Evolutionary conservation across 1,140 invertebrate genomes (phyloP).

Genomic region (Dendrolimus punctatus): DNA sequence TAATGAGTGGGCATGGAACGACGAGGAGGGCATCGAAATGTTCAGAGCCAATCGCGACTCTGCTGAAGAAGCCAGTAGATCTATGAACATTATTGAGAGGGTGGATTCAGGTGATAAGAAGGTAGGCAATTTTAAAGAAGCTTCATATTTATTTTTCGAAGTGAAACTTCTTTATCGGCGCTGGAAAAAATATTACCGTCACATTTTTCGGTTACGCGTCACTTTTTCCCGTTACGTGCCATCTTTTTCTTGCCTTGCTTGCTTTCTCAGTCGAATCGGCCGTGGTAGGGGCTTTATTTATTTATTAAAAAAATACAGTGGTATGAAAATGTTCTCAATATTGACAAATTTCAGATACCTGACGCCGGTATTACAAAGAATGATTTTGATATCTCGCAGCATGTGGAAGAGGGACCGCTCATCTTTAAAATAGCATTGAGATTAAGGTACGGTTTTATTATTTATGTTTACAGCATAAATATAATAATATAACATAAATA

Average conservation of each 20-base stretch:
- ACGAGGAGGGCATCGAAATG: constrained; percentile 29
- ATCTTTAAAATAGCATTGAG: constrained; percentile 49
- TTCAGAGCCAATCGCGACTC: constrained; percentile 23
- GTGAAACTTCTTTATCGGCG: too few relatives aligned
- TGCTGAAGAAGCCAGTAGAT: constrained; percentile 39
- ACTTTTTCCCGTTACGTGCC: too few relatives aligned
- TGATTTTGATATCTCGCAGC: background rate
- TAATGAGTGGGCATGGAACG: constrained; percentile 95
- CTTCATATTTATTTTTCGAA: constrained; percentile 6
- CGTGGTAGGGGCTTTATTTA: too few relatives aligned
- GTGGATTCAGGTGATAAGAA: constrained; percentile 65
- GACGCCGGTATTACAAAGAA: constrained; percentile 5
- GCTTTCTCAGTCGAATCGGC: too few relatives aligned
- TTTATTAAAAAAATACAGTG: background rate
- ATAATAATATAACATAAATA: too few relatives aligned
- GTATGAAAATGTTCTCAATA: background rate
- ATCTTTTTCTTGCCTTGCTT: too few relatives aligned
- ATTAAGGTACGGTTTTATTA: constrained; percentile 28
- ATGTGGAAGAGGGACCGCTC: constrained; percentile 12
- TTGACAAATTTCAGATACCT: constrained; percentile 13
- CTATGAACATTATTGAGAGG: constrained; percentile 72
- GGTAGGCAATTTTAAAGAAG: constrained; percentile 66
- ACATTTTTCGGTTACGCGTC: too few relatives aligned
- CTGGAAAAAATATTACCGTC: too few relatives aligned
- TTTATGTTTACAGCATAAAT: too few relatives aligned